Conservation (phyloP, 2,113 vertebrate species). For the Morone chrysops region DNA sequence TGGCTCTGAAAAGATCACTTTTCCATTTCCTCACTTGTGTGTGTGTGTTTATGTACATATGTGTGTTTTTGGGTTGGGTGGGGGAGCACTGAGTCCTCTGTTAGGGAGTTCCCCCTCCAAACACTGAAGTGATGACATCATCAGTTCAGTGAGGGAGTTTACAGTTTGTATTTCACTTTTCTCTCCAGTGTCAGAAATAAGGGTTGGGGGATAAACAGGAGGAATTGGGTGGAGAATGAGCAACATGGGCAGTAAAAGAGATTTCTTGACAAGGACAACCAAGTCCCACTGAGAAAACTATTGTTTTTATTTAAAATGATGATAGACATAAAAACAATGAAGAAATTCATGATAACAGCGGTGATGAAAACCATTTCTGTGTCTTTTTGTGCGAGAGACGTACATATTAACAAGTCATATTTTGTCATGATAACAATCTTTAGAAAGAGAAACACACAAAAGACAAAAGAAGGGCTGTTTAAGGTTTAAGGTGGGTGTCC, state of each 20-base stretch:
- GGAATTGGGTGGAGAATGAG: constrained; percentile 61
- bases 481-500: no score
- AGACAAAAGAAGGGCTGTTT: background rate
- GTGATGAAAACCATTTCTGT: background rate
- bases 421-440: background rate
- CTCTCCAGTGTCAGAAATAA: constrained; percentile 63
- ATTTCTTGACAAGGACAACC: constrained; percentile 26
- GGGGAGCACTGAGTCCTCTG: constrained; percentile 61
- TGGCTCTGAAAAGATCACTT: constrained; percentile 74
- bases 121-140: constrained; percentile 81
- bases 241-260: constrained; percentile 34
- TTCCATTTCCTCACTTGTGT: constrained; percentile 79
- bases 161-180: constrained; percentile 70
- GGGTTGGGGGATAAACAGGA: constrained; percentile 48
- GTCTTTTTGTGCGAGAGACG: background rate
- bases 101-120: constrained; percentile 82
- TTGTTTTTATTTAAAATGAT: constrained; percentile 19
- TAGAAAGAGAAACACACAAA: background rate
- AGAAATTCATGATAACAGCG: background rate
- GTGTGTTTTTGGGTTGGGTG: constrained; percentile 62
- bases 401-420: no score
- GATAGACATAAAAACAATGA: constrained; percentile 5
- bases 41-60: constrained; percentile 40
- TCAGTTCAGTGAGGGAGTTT: constrained; percentile 66
- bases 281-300: constrained; percentile 32